A percentile compares a stretch with the other conserved stretches of the same genome.
phyloP scores from a whole-genome alignment of 2,888 invertebrate species.

The Scaeva pyrastri region DNA sequence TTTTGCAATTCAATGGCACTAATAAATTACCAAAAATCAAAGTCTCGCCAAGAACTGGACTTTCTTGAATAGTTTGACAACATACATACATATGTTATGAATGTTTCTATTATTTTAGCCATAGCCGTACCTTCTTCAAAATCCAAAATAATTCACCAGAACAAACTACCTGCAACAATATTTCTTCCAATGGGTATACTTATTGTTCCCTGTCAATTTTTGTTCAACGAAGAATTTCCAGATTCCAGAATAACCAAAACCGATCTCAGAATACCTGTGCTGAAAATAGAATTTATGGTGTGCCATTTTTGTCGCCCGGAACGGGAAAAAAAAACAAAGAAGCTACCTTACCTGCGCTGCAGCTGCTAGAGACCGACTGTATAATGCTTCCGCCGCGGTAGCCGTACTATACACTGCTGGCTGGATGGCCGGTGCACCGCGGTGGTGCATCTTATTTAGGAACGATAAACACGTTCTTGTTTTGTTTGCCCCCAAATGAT shows the following conservation, averaged over 20 bases:
- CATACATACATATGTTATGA: too few relatives aligned
- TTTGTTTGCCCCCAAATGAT: slow-evolving; percentile 66
- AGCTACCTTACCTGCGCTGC: slow-evolving; percentile 3
- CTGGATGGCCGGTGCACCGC: slow-evolving; percentile 9
- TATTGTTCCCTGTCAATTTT: neutral
- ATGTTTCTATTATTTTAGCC: too few relatives aligned
- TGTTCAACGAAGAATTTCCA: neutral
- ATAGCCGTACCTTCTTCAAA: too few relatives aligned
- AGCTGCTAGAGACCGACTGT: slow-evolving; percentile 49
- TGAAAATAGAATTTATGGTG: slow-evolving; percentile 63
- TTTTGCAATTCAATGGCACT: too few relatives aligned
- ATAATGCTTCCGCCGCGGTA: slow-evolving; percentile 47
- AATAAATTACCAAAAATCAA: too few relatives aligned
- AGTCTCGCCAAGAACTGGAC: too few relatives aligned
- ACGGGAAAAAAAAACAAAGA: slow-evolving; percentile 4
- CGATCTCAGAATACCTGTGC: slow-evolving; percentile 37
- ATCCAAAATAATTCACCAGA: too few relatives aligned
- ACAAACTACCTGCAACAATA: too few relatives aligned
- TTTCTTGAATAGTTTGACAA: too few relatives aligned
- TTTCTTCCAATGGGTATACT: neutral
- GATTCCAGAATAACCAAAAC: slow-evolving; percentile 15
- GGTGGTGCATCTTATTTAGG: slow-evolving; percentile 60
- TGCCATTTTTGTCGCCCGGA: slow-evolving; percentile 63
- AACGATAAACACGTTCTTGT: slow-evolving; percentile 5
- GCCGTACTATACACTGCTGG: neutral